Conservation (phyloP, 2,113 vertebrate species). For the Columbina picui region DNA sequence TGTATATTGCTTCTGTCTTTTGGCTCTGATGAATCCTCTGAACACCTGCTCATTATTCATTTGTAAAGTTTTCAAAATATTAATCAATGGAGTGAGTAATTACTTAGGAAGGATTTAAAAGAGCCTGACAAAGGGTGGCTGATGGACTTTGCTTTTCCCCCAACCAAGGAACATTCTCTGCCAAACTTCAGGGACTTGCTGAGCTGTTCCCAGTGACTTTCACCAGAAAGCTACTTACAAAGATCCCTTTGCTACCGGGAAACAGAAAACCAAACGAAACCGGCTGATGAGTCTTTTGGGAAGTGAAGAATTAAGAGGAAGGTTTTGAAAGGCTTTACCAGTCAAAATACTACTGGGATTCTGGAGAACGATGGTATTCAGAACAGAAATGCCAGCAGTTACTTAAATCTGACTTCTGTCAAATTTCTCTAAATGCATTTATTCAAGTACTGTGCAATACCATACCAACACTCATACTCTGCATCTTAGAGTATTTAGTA, state of each 20-base stretch:
- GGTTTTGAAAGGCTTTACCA: neutral
- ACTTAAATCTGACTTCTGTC: neutral
- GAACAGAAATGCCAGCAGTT: neutral
- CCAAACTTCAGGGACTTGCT: neutral
- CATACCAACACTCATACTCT: neutral
- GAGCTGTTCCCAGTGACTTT: neutral
- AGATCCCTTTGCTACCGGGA: neutral
- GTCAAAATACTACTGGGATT: neutral
- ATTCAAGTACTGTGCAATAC: neutral
- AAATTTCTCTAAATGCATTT: neutral
- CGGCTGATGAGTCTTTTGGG: rapidly evolving
- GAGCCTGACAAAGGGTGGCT: neutral
- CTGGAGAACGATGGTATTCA: neutral
- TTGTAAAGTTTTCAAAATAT: neutral
- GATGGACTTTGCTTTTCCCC: neutral
- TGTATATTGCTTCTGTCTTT: neutral
- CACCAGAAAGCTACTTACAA: neutral
- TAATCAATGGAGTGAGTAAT: neutral
- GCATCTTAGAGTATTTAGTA: neutral
- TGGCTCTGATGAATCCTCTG: neutral
- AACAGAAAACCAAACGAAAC: neutral
- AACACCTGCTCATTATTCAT: neutral
- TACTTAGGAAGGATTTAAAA: neutral
- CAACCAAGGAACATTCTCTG: neutral
- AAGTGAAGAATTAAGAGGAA: neutral